Percentiles rank a stretch among this genome's conserved stretches.
These are phyloP conservation scores for Channa striata DNA, from an alignment of 2,797 vertebrate species.

Conservation along the genomic window DNA sequence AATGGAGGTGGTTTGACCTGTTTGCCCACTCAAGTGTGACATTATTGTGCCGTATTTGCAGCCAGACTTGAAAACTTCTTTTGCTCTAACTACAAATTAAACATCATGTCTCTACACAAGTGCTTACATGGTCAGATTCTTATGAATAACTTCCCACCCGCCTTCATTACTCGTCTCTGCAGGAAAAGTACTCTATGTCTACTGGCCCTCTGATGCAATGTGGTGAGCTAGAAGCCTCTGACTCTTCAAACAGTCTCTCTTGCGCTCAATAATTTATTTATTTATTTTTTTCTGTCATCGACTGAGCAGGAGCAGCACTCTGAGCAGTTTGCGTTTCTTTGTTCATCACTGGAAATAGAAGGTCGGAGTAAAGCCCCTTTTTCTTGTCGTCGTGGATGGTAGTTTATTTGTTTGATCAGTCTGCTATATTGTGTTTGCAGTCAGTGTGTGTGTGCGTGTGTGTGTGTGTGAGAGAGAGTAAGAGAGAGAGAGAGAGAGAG, in stretches of 20 bases:
- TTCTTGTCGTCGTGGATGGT: constrained; percentile 64
- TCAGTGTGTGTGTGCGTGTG: constrained; percentile 22
- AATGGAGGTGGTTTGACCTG: constrained; percentile 81
- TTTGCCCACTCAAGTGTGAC: constrained; percentile 86
- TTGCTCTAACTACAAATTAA: constrained; percentile 85
- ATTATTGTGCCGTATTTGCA: constrained; percentile 81
- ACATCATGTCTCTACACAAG: constrained; percentile 84
- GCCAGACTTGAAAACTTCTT: constrained; percentile 82
- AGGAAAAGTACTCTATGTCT: constrained; percentile 72
- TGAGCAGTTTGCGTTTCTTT: constrained; percentile 71
- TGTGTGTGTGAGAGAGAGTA: constrained; percentile 19
- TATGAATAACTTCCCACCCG: constrained; percentile 81
- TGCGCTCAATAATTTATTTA: constrained; percentile 71
- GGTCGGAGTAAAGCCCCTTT: constrained; percentile 54
- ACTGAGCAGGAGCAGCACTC: constrained; percentile 66
- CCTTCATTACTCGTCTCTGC: constrained; percentile 79
- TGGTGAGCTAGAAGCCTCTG: constrained; percentile 73
- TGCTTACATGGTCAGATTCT: constrained; percentile 86
- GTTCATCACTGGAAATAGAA: constrained; percentile 69
- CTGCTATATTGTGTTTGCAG: constrained; percentile 60
- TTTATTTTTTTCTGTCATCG: constrained; percentile 70
- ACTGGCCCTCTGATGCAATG: constrained; percentile 80
- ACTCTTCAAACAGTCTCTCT: constrained; percentile 76
- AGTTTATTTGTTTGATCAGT: constrained; percentile 75
- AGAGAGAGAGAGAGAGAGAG: background rate